Evolutionary conservation across 2,113 vertebrate species (phyloP).

Genomic region (Pteropus alecto): DNA sequence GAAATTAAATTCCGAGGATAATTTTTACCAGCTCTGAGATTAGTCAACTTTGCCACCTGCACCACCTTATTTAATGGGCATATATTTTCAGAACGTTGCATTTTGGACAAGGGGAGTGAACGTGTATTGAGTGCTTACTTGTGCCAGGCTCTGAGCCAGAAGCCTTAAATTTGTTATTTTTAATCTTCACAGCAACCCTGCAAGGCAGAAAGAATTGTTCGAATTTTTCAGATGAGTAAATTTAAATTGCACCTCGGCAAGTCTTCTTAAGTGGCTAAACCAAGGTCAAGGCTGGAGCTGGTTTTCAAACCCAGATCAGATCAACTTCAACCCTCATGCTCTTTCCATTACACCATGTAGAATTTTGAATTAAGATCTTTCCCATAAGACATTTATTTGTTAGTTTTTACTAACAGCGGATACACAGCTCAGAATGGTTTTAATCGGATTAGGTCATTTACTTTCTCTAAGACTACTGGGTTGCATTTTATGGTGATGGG

Average conservation of each 20-base stretch:
- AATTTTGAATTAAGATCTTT: slow-evolving; percentile 36
- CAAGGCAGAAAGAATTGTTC: slow-evolving; percentile 3
- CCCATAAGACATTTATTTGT: slow-evolving; percentile 1
- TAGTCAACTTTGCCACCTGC: slow-evolving; percentile 40
- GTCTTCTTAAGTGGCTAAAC: slow-evolving; percentile 21
- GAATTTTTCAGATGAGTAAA: slow-evolving; percentile 47
- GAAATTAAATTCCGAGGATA: slow-evolving; percentile 50
- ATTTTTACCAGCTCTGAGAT: slow-evolving; percentile 10
- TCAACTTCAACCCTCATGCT: background rate
- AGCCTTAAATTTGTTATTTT: slow-evolving; percentile 35
- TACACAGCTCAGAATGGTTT: slow-evolving; percentile 1
- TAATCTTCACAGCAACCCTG: background rate
- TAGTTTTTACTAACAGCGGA: slow-evolving; percentile 26
- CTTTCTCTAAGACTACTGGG: background rate
- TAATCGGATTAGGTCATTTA: background rate
- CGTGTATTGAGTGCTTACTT: background rate
- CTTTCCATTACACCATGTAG: background rate
- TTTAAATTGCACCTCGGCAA: slow-evolving; percentile 43
- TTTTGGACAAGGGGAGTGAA: slow-evolving; percentile 7
- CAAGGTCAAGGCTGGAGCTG: background rate
- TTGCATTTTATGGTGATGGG: slow-evolving; percentile 12
- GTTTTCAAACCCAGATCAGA: slow-evolving; percentile 24
- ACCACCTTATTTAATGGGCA: background rate
- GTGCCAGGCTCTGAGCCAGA: background rate
- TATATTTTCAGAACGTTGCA: slow-evolving; percentile 1